Conservation (phyloP, 2,113 vertebrate species). For the Scophthalmus maximus region DNA sequence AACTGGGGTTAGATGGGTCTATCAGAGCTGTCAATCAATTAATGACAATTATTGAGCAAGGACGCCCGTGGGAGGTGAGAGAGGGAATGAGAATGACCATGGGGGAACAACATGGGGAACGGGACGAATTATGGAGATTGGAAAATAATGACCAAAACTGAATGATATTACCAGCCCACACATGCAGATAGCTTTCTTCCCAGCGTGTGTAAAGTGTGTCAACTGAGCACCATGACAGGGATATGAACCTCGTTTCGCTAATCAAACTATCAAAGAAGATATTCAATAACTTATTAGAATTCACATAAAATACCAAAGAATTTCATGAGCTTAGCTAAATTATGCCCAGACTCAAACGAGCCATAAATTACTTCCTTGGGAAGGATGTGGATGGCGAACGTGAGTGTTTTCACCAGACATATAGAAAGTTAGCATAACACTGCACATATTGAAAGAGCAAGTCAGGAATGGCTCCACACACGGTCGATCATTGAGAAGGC, state of each 20-base stretch:
- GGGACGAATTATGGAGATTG: conserved; percentile 84
- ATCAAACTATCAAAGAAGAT: conserved; percentile 48
- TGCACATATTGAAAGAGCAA: conserved; percentile 49
- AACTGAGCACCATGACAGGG: conserved; percentile 51
- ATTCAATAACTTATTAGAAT: conserved; percentile 52
- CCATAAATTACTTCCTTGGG: conserved; percentile 15
- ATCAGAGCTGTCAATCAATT: conserved; percentile 99
- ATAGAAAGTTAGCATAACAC: conserved; percentile 47
- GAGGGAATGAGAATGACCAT: conserved; percentile 92
- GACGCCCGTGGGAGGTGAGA: conserved; percentile 88
- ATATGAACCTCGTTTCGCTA: conserved; percentile 48
- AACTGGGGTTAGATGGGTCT: conserved; percentile 96
- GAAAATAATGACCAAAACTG: conserved; percentile 83
- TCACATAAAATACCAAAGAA: conserved; percentile 16
- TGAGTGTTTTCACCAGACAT: conserved; percentile 8
- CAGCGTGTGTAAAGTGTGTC: conserved; percentile 59
- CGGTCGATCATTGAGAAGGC: conserved; percentile 72
- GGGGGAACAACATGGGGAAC: conserved; percentile 87
- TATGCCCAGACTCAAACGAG: conserved; percentile 36
- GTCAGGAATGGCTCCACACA: conserved; percentile 54
- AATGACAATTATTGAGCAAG: conserved; percentile 99
- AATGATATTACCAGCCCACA: conserved; percentile 80
- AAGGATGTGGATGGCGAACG: conserved; percentile 14
- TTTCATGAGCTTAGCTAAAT: conserved; percentile 49
- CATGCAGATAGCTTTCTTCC: conserved; percentile 76